A percentile compares a stretch with the other conserved stretches of the same genome.
Evolutionary conservation across 2,113 vertebrate species (phyloP).

Genomic region (Strix aluco): DNA sequence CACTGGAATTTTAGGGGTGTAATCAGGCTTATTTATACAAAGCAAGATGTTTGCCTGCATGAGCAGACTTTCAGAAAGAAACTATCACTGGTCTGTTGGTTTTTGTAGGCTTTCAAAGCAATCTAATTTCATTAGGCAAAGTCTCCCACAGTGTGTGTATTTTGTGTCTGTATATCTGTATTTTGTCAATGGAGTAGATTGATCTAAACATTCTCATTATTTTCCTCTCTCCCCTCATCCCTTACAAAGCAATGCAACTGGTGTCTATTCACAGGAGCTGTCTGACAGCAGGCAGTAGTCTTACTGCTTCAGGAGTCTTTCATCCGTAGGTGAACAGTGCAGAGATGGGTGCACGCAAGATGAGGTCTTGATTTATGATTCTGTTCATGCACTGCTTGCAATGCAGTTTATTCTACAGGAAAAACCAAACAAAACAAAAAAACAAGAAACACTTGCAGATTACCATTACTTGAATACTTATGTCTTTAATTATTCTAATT

Average conservation of each 20-base stretch:
- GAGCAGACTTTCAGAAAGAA: background rate
- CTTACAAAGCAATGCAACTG: background rate
- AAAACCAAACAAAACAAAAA: background rate
- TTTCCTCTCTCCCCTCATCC: background rate
- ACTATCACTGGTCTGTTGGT: background rate
- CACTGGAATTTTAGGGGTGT: background rate
- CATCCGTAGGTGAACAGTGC: background rate
- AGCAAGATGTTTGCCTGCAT: background rate
- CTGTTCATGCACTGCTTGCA: background rate
- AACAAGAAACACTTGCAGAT: background rate
- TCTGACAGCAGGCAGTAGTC: background rate
- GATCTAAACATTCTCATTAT: background rate
- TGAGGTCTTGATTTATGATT: background rate
- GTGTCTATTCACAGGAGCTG: background rate
- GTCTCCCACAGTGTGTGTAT: background rate
- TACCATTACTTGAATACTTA: background rate
- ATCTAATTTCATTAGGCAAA: background rate
- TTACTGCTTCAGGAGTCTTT: background rate
- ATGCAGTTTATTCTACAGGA: background rate
- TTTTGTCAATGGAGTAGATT: background rate
- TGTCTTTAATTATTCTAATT: slow-evolving; percentile 27
- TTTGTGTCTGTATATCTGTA: background rate
- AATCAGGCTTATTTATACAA: background rate
- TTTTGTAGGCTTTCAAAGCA: background rate
- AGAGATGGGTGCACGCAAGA: background rate